Base-by-base conservation (phyloP, 2,888 invertebrate species). In the Embidobia sp. region DNA sequence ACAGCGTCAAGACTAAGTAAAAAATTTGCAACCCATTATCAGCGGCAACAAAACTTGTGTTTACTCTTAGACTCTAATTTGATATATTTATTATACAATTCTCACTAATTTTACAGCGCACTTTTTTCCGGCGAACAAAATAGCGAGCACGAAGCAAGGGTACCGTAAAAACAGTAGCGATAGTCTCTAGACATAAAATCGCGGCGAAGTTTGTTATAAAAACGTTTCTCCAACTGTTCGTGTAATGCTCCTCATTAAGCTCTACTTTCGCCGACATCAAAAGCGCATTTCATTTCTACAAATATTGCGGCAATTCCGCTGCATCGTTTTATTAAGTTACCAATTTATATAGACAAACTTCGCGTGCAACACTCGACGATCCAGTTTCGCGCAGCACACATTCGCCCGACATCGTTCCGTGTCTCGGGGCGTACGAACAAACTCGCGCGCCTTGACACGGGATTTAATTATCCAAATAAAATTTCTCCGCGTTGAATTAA, bases 241-340 rank as follows among this genome's bases (percentile, higher is more conserved):
- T 46, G 44, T 53, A 53, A 51, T 26, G 31, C 13, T 44, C 11
- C 35, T 66, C 53, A 46, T 66, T 66, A 66, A 53, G 44, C 33
- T 27, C 26, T 18, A 53, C 66, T 66, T 53, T 64, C 22, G 42
- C 11, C 44, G 18, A 18, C 66, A 37, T 66, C 46, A 55, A 55
- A 55, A 66, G 35, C 35, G 46, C 46, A 46, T 44, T 66, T 55
- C 35, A 37, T 27, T 66, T 66, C 46, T 35, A 55, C 55, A 66
- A 55, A 66, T 66, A 66, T 55, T 55, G 51, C 55, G 18, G 55
- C 46, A 66, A 29, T 66, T 66, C 49, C 37, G 67, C 55, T 66
- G 66, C 48, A 67, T 67, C 67, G 57, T 46, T 55, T 55, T 67
- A 67, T 67, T 26, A 69, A 69, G 49, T 69, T 27, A 44, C 51